Conservation (phyloP, 2,888 invertebrate species). For the Caenorhabditis drosophilae region DNA sequence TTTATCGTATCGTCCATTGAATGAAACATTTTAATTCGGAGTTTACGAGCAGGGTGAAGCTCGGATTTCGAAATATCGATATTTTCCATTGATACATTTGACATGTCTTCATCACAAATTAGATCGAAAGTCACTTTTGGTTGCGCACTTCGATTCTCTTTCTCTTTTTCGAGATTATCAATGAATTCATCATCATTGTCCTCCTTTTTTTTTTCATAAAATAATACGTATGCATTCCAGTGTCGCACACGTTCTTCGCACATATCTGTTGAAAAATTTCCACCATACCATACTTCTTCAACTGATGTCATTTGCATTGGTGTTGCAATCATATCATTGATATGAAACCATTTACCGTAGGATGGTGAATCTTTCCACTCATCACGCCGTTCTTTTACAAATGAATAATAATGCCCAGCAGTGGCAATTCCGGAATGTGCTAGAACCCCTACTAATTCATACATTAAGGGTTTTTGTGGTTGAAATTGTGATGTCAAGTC, state of each 20-base stretch:
- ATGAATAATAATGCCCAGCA: conserved; percentile 74
- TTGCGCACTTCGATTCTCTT: background rate
- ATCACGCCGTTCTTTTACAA: conserved; percentile 70
- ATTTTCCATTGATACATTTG: background rate
- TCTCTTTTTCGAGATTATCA: no score
- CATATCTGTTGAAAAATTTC: conserved; percentile 20
- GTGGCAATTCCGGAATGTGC: conserved; percentile 74
- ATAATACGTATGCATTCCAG: conserved; percentile 74
- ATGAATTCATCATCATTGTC: conserved; percentile 3
- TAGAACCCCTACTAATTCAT: conserved; percentile 73
- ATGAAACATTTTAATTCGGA: conserved; percentile 24
- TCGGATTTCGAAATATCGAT: conserved; percentile 2
- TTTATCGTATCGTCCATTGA: conserved; percentile 15
- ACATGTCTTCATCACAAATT: background rate
- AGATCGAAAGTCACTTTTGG: background rate
- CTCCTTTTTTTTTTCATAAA: conserved; percentile 67
- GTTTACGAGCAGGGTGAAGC: conserved; percentile 13
- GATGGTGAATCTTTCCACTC: conserved; percentile 27
- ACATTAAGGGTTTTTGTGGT: conserved; percentile 49
- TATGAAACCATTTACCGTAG: conserved; percentile 34
- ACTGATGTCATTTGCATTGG: conserved; percentile 16
- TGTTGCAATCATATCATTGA: conserved; percentile 19
- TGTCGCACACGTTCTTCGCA: conserved; percentile 72
- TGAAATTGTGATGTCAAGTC: conserved; percentile 9
- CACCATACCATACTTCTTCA: conserved; percentile 35